Conservation (phyloP, 2,113 vertebrate species). For the Lophius piscatorius region DNA sequence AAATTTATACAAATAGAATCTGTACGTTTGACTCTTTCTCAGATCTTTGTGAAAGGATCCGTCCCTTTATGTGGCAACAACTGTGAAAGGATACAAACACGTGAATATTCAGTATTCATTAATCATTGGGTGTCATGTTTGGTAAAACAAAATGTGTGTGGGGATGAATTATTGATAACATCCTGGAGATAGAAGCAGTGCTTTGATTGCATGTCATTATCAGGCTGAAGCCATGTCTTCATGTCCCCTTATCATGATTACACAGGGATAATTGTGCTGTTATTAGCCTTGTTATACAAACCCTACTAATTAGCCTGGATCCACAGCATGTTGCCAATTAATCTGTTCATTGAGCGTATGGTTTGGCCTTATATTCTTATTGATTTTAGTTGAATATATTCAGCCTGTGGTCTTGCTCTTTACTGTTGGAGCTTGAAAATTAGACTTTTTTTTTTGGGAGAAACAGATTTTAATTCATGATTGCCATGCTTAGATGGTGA, state of each 20-base stretch:
- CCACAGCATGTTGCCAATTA: constrained; percentile 29
- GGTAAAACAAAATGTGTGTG: constrained; percentile 46
- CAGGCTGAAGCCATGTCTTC: constrained; percentile 67
- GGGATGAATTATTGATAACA: constrained; percentile 74
- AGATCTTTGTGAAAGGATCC: constrained; percentile 16
- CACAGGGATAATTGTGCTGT: constrained; percentile 68
- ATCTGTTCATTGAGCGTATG: constrained; percentile 35
- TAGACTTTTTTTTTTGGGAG: not conserved
- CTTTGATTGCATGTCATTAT: constrained; percentile 76
- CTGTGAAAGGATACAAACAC: constrained; percentile 45
- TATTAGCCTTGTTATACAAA: constrained; percentile 70
- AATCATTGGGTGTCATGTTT: constrained; percentile 60
- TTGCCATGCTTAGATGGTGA: too few relatives aligned
- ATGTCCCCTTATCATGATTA: constrained; percentile 71
- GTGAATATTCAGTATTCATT: constrained; percentile 41
- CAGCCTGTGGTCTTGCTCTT: not conserved
- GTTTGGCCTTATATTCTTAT: constrained; percentile 7
- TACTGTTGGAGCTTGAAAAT: constrained; percentile 4
- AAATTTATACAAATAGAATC: constrained; percentile 26
- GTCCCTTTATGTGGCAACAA: constrained; percentile 54
- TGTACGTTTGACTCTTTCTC: not conserved
- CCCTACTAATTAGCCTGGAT: constrained; percentile 60
- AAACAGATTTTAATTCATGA: too few relatives aligned
- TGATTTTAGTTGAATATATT: not conserved
- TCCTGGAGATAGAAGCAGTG: constrained; percentile 63